Conservation (phyloP, 2,113 vertebrate genomes). For the Thalassarche chlororhynchos region DNA sequence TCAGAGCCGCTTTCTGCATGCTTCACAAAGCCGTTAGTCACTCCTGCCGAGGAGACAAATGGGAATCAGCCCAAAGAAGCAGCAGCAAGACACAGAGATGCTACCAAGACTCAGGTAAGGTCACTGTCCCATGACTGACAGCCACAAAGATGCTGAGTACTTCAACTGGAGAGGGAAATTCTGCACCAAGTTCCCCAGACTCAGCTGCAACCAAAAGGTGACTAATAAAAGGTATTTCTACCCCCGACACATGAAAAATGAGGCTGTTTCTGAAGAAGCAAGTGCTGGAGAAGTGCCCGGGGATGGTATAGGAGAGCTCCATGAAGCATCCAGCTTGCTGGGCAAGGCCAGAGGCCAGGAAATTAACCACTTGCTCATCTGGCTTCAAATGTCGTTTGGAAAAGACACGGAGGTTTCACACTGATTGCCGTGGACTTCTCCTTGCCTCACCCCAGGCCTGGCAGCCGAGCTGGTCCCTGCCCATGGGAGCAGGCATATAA, state of each 20-base stretch:
- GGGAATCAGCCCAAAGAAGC: background rate
- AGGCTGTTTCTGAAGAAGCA: background rate
- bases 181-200: background rate
- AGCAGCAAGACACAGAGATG: background rate
- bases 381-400: background rate
- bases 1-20: constrained; percentile 84
- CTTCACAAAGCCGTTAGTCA: constrained; percentile 89
- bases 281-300: background rate
- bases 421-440: background rate
- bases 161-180: background rate
- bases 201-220: background rate
- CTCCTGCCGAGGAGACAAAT: constrained; percentile 73
- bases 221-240: background rate
- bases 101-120: background rate
- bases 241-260: background rate
- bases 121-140: background rate
- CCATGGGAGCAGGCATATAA: background rate
- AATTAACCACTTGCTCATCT: background rate
- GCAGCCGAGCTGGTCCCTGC: background rate
- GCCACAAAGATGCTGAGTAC: background rate
- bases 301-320: background rate
- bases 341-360: background rate
- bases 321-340: fast-evolving
- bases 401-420: background rate
- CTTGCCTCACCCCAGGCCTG: background rate